Base-by-base conservation (phyloP, 35 echinoderm and acorn worm species). In the Diadema setosum region DNA sequence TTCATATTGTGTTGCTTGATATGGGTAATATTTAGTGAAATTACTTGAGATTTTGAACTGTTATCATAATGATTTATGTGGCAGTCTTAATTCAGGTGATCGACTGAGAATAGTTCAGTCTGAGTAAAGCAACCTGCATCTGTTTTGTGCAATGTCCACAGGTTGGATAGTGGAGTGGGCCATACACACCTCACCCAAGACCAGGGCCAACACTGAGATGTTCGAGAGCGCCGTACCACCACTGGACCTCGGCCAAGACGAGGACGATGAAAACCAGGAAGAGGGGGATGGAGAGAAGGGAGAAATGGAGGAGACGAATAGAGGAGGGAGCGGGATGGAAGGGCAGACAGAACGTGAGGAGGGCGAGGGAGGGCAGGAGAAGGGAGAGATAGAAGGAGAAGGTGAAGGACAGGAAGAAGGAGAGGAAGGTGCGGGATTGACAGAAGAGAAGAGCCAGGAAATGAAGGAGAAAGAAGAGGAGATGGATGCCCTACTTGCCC, bases 131-230 rank as follows among this genome's bases (percentile, higher is more conserved):
- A n/a, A n/a, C n/a, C n/a, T n/a, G n/a, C n/a, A n/a, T n/a, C n/a
- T n/a, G n/a, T n/a, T n/a, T n/a, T n/a, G n/a, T n/a, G n/a, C n/a
- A n/a, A n/a, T n/a, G n/a, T n/a, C n/a, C n/a, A n/a, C n/a, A 98
- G 93, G 96, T 65, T 94, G 96, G 92, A 92, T 99, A 25, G 93
- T 99, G 61, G 96, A 99, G 58, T 99, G 96, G 96, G 89, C 92
- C 76, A 95, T 99, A 64, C 90, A 91, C 55, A 91, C 95, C 8
- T 45, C 50, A 0, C 56, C 87, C 20, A 78, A 84, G 4, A 85
- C 91, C 6, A 52, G 88, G 55, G 58, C 87, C 60, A 93, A 65
- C 83, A 93, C 91, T 21, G 83, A 57, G 39, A 43, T 70, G 80
- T n/a, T n/a, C n/a, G 58, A 25, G 18, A 74, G 30, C 30, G 78